Evolutionary conservation across 2,113 vertebrate species (phyloP), one percentile per base, ranked within the genome.

Genomic region (Trogon surrucura): DNA sequence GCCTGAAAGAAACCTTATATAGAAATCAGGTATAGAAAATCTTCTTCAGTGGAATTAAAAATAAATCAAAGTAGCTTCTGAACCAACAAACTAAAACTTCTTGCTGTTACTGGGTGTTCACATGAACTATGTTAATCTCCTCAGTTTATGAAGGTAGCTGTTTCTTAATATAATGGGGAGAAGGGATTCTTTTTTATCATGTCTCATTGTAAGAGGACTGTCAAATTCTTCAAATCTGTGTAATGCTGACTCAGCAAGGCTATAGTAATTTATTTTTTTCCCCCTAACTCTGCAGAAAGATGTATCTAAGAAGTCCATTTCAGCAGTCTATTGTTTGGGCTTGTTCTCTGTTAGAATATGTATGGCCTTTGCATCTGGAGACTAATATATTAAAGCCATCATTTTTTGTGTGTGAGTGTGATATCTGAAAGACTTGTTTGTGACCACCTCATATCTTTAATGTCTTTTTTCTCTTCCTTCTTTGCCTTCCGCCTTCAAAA

Each of bases 1-100:
- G 99, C 96, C 98, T 99, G 81, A 99, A 99, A 77, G 98, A 99
- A 96, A 99, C 98, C 34, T 97, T 99, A 85, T 99, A 99, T 96
- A 99, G 98, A 97, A 99, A 99, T 83, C 99, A 99, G 99, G 99
- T 99, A 97, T 29, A 19, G 29, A 84, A 85, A 88, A 29, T 6
- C 23, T 22, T 30, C 86, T 57, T 61, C 36, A 50, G 30, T 7
- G 38, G 27, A 75, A 22, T 23, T 77, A 14, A 84, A 80, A 62
- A 27, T 48, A 75, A 83, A 41, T 30, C 32, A 5, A 20, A 89
- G 9, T 58, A 66, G 16, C 21, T 41, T 36, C 47, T 70, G 16
- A 16, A 38, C 4, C 25, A 87, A 16, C 23, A 57, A 4, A 30
- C 44, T 74, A 9, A 51, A 83, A 34, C 11, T 78, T 22, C 16